Conservation (phyloP, 2,113 vertebrate genomes). For the Rhynchopsitta pachyrhyncha region DNA sequence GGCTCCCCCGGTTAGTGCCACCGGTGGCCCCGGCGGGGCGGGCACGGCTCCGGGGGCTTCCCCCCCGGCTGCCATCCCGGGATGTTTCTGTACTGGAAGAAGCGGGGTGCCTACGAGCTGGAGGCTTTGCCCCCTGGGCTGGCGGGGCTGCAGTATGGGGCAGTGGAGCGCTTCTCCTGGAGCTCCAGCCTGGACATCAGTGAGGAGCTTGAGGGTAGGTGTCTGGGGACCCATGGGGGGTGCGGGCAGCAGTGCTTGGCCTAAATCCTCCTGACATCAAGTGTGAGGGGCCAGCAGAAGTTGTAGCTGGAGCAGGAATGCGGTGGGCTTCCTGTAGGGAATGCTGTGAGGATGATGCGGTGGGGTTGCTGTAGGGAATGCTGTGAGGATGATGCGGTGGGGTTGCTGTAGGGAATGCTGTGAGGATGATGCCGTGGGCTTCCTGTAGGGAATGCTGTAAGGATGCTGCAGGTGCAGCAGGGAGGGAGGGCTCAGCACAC, state of each 20-base stretch:
- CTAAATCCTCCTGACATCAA: not conserved
- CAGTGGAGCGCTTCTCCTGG: conserved; percentile 87
- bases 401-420: too few relatives aligned
- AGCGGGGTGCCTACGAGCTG: conserved; percentile 88
- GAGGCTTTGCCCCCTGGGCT: conserved; percentile 79
- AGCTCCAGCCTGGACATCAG: conserved; percentile 85
- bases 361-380: not conserved
- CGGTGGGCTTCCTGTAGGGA: too few relatives aligned
- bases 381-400: not conserved
- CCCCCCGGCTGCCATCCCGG: not conserved
- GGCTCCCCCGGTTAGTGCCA: not conserved
- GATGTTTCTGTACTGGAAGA: conserved; percentile 95
- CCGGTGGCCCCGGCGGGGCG: not conserved
- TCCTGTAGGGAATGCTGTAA: not conserved
- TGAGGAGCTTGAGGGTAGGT: conserved; percentile 86
- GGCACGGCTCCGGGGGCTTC: not conserved
- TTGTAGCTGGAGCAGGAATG: accelerated
- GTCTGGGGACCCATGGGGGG: not conserved
- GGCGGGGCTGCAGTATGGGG: conserved; percentile 58
- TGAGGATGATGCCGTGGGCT: not conserved
- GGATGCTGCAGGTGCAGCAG: not conserved
- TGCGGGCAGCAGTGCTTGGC: not conserved
- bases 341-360: too few relatives aligned
- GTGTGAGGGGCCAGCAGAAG: not conserved
- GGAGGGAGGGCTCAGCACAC: not conserved